These are phyloP conservation scores for Phenganax stokvisi DNA, from an alignment of 92 coral and sea anemone genomes.

Conservation along the genomic window DNA sequence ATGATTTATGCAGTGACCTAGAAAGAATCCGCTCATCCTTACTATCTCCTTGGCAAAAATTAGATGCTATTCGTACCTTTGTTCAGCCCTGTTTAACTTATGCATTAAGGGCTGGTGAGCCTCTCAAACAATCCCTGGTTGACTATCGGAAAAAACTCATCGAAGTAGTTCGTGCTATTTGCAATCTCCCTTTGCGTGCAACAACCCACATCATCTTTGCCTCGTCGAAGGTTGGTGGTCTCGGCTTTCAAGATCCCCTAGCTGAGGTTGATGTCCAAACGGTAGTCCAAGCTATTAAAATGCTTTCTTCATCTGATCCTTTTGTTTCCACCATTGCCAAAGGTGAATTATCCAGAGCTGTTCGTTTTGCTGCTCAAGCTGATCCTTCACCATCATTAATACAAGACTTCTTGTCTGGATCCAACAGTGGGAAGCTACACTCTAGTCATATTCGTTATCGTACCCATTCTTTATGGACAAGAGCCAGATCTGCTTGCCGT, in stretches of 20 bases:
- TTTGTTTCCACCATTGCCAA: constrained; percentile 20
- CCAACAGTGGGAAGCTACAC: constrained; percentile 3
- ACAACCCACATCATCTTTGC: not conserved
- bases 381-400: constrained; percentile 18
- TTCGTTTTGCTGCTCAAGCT: constrained; percentile 16
- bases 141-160: not conserved
- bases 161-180: not conserved
- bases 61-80: not conserved
- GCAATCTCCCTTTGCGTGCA: not conserved
- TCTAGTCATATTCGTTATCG: constrained; percentile 18
- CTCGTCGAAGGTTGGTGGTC: constrained; percentile 12
- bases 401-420: constrained; percentile 11
- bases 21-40: not conserved
- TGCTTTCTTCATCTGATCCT: constrained; percentile 34
- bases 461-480: constrained; percentile 21
- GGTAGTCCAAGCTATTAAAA: constrained; percentile 29
- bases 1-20: not conserved
- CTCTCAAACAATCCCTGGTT: not conserved
- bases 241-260: constrained; percentile 34
- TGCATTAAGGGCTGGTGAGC: constrained; percentile 5
- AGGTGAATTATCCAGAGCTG: constrained; percentile 19
- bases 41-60: constrained; percentile 11
- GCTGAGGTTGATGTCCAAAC: constrained; percentile 33
- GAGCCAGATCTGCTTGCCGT: not conserved
- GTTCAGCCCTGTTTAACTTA: not conserved